These are phyloP conservation scores for Ennomos fuscantarius DNA, from an alignment of 2,888 invertebrate species.

Conservation along the genomic window DNA sequence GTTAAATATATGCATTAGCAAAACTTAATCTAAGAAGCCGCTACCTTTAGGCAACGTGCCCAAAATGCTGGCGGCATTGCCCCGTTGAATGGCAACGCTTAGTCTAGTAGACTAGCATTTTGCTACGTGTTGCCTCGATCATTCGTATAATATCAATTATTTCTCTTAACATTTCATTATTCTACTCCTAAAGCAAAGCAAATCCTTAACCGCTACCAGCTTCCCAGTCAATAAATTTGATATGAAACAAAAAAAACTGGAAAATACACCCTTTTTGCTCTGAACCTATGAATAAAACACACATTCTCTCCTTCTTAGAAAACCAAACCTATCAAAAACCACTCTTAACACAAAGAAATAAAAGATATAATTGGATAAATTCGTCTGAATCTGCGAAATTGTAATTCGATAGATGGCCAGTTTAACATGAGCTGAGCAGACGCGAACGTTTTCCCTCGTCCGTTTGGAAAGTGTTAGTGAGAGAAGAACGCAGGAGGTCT, in stretches of 20 bases:
- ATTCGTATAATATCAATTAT: background rate
- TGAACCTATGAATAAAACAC: slow-evolving; percentile 52
- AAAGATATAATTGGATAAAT: slow-evolving; percentile 23
- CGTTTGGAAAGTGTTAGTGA: slow-evolving; percentile 23
- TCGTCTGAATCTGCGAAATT: slow-evolving; percentile 42
- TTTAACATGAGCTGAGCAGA: slow-evolving; percentile 43
- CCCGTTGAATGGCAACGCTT: no score
- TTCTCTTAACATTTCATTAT: background rate
- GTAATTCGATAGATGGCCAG: slow-evolving; percentile 57
- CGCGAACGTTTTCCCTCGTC: slow-evolving; percentile 5
- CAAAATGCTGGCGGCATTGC: no score
- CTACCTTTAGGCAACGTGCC: no score
- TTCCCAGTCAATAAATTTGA: slow-evolving; percentile 48
- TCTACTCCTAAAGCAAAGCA: slow-evolving; percentile 5
- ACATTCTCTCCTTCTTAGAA: slow-evolving; percentile 39
- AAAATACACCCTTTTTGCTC: slow-evolving; percentile 52
- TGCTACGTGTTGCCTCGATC: no score
- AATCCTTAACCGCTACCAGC: background rate
- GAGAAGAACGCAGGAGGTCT: slow-evolving; percentile 49
- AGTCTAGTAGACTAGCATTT: no score
- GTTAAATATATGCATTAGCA: no score
- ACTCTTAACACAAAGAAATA: slow-evolving; percentile 33
- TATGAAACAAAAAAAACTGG: slow-evolving; percentile 44
- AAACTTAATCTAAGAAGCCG: no score
- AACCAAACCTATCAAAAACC: slow-evolving; percentile 26